Percentiles rank a stretch among this genome's conserved stretches.
Evolutionary conservation across 2,113 vertebrate genomes (phyloP).

Genomic region (Sitta europaea): DNA sequence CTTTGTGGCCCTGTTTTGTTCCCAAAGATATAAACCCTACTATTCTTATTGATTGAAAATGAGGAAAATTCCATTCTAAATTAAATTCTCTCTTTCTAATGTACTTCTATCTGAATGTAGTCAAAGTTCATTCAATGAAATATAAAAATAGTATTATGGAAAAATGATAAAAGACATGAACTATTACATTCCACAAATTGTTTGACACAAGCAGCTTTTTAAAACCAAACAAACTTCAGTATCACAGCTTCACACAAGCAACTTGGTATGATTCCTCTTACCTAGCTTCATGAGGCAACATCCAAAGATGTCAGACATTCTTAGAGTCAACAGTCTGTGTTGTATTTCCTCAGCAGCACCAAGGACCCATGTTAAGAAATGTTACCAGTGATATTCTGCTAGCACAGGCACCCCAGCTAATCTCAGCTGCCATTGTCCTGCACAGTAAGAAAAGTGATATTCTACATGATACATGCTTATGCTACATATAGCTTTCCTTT

Average conservation of each 20-base stretch:
- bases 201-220: neutral
- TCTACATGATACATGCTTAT: neutral
- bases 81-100: neutral
- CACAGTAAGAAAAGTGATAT: neutral
- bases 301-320: neutral
- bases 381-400: neutral
- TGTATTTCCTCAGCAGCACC: neutral
- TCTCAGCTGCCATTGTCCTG: neutral
- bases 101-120: neutral
- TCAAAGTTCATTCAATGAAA: neutral
- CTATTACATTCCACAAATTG: neutral
- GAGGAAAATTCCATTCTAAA: neutral
- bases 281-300: neutral
- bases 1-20: neutral
- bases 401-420: neutral
- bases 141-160: neutral
- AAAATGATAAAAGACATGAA: neutral
- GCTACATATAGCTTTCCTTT: neutral
- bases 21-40: neutral
- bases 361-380: neutral
- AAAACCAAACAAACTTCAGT: neutral
- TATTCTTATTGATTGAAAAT: neutral
- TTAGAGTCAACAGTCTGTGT: neutral
- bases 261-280: neutral
- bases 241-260: neutral